Evolutionary conservation across 2,888 invertebrate species (phyloP).

Genomic region (Hyalella azteca): DNA sequence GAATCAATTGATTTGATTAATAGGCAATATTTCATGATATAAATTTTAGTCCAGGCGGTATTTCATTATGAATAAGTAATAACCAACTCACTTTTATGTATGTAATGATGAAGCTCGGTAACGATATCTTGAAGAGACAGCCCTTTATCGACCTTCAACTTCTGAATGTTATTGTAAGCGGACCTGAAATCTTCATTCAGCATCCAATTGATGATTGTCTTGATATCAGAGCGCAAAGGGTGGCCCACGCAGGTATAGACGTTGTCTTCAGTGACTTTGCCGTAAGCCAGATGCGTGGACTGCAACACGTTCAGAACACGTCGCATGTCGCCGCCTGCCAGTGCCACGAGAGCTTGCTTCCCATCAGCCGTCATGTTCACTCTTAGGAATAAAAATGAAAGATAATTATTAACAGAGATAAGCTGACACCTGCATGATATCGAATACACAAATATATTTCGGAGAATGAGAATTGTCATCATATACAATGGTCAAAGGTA

Average conservation of each 20-base stretch:
- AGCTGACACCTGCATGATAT: too few species aligned
- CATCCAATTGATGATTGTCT: constrained; percentile 84
- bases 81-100: constrained; percentile 79
- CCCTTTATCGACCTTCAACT: constrained; percentile 83
- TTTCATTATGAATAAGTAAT: neutral
- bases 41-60: neutral
- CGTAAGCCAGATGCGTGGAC: constrained; percentile 92
- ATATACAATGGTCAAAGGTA: too few species aligned
- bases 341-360: constrained; percentile 81
- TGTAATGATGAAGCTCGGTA: constrained; percentile 84
- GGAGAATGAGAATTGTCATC: too few species aligned
- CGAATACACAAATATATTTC: neutral
- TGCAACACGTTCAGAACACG: constrained; percentile 95
- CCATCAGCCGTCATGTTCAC: constrained; percentile 86
- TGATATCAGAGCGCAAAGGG: constrained; percentile 87
- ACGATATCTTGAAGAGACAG: constrained; percentile 84
- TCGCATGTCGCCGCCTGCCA: constrained; percentile 97
- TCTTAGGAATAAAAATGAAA: constrained; percentile 65
- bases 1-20: neutral
- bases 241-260: constrained; percentile 97
- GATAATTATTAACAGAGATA: neutral
- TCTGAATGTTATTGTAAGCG: constrained; percentile 78
- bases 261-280: constrained; percentile 77
- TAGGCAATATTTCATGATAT: neutral
- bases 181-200: constrained; percentile 76